Percentiles rank a stretch among this genome's conserved stretches.
phyloP scores from a whole-genome alignment of 2,888 invertebrate genomes.

The Galeopsomyia nigrocyanea region DNA sequence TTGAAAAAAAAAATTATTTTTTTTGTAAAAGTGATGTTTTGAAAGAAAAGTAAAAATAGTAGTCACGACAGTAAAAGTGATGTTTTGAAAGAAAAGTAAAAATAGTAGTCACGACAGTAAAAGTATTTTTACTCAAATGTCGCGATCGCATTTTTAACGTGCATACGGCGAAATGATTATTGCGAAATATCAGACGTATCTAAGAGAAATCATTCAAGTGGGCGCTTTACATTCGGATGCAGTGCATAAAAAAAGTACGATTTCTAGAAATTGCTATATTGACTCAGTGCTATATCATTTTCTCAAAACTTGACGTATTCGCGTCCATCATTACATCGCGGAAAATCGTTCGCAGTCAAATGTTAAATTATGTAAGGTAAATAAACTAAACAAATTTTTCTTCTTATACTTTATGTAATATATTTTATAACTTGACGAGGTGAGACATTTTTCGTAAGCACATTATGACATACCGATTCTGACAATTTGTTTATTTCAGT shows the following conservation, averaged over 20 bases:
- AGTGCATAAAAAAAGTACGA: neutral
- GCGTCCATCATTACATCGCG: neutral
- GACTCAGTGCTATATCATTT: neutral
- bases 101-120: too few relatives aligned
- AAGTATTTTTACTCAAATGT: too few relatives aligned
- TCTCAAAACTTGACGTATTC: conserved; percentile 5
- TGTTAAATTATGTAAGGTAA: conserved; percentile 12
- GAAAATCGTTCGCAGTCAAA: neutral
- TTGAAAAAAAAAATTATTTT: neutral
- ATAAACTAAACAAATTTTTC: neutral
- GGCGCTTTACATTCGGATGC: neutral
- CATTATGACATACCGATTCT: too few relatives aligned
- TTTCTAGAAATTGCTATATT: conserved; percentile 5
- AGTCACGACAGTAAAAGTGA: neutral
- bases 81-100: neutral
- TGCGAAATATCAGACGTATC: neutral
- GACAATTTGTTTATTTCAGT: too few relatives aligned
- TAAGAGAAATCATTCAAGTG: conserved; percentile 8
- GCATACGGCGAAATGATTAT: neutral
- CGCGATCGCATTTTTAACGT: neutral
- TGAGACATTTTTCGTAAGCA: too few relatives aligned
- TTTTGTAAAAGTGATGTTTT: neutral
- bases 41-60: too few relatives aligned
- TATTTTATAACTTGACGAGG: too few relatives aligned
- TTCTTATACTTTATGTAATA: too few relatives aligned